Percentiles rank a stretch among this genome's conserved stretches.
phyloP scores from a whole-genome alignment of 2,113 vertebrate species.

The Ailurus styani region DNA sequence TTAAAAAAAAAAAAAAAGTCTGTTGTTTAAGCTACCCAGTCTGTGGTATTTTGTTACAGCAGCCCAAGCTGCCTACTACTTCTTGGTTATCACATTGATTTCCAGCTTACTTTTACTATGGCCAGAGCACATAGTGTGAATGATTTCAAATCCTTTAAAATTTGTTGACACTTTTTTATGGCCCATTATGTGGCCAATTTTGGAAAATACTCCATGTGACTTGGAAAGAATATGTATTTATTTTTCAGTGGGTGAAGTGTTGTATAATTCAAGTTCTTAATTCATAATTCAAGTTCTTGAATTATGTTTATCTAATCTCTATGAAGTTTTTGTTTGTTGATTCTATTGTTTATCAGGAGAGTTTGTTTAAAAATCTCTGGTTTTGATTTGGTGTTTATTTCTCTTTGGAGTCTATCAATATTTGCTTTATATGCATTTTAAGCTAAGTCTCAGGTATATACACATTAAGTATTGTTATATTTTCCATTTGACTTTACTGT shows the following conservation, averaged over 20 bases:
- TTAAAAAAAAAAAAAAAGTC: neutral
- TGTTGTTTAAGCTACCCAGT: neutral
- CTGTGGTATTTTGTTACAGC: neutral
- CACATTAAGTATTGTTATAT: neutral
- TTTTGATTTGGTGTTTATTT: neutral
- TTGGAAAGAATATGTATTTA: neutral
- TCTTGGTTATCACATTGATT: neutral
- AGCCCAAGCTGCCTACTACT: neutral
- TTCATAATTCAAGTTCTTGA: neutral
- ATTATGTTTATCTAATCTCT: neutral
- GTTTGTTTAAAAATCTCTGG: neutral
- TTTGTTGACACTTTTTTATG: neutral
- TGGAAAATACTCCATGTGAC: neutral
- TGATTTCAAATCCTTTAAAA: neutral
- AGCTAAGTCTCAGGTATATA: neutral
- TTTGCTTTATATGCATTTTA: neutral
- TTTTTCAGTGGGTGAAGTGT: neutral
- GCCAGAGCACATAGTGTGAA: neutral
- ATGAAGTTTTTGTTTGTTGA: neutral
- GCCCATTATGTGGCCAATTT: neutral
- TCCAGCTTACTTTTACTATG: neutral
- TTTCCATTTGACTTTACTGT: neutral
- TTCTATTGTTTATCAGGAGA: neutral
- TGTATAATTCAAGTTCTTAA: neutral
- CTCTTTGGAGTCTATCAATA: neutral